Evolutionary conservation across 1,140 invertebrate species (phyloP).

Genomic region (Lethrus apterus): DNA sequence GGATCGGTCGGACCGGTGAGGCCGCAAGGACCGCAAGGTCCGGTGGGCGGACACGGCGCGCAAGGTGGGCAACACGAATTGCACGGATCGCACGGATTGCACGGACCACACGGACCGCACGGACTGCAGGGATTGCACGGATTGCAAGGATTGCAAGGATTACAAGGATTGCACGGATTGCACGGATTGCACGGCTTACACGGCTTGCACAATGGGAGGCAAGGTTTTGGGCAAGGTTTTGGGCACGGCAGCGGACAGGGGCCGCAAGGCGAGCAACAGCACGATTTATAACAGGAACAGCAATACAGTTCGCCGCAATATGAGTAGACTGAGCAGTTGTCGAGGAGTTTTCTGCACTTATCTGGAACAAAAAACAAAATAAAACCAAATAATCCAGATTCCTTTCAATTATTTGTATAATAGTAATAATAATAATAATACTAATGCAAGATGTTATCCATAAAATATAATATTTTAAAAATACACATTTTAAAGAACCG

Average conservation of each 20-base stretch:
- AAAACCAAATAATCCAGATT: conserved; percentile 2
- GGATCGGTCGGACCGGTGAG: not conserved
- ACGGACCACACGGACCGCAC: conserved; percentile 1
- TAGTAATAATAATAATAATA: no score
- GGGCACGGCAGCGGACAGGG: conserved; percentile 6
- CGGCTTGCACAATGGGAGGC: not conserved
- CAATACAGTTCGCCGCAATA: conserved; percentile 40
- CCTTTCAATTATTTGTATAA: no score
- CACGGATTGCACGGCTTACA: not conserved
- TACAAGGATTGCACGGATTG: conserved; percentile 4
- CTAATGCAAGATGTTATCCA: no score
- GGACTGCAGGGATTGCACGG: conserved; percentile 13
- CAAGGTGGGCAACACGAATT: conserved; percentile 12
- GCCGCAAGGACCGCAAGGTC: not conserved
- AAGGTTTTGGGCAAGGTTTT: no score
- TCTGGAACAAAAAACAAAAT: conserved; percentile 23
- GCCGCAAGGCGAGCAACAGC: conserved; percentile 15
- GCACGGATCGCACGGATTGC: conserved; percentile 5
- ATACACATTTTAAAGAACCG: no score
- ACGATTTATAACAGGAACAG: conserved; percentile 29
- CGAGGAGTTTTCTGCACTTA: conserved; percentile 37
- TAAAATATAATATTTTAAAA: no score
- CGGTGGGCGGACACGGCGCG: not conserved
- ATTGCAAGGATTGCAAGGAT: conserved; percentile 4
- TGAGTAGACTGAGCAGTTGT: conserved; percentile 34